Evolutionary conservation across 2,797 vertebrate species (phyloP), one percentile per base, ranked within the genome.

Genomic region (Lates japonicus): DNA sequence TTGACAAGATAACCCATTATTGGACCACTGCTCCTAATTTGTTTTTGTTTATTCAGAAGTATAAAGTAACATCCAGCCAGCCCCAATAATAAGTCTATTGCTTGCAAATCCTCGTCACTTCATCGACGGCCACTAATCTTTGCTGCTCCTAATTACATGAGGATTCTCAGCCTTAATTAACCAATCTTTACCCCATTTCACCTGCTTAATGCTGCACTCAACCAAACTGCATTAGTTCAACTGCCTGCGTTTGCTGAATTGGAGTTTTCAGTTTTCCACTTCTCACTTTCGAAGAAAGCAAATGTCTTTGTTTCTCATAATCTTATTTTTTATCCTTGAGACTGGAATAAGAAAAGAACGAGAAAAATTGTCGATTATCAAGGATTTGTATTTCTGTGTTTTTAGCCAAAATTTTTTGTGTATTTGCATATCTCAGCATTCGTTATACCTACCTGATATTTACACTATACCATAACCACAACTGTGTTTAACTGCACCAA

Each of bases 21-120:
- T 82, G 94, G 94, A 92, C 77, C 59, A 88, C 88, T 39, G 70
- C 84, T 82, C 83, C 94, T 95, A 95, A 96, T 95, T 96, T 95
- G 95, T 95, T 96, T 95, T 95, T 96, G 95, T 96, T 96, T 95
- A 96, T 96, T 95, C 94, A 90, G 92, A 93, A 88, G 93, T 90
- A 94, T 95, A 96, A 95, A 94, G 93, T 94, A 95, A 92, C 95
- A 92, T 92, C 90, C 86, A 86, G 90, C 81, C 87, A 82, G 86
- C 87, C 88, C 87, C 85, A 88, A 94, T 95, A 95, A 95, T 94
- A 96, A 95, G 94, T 95, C 95, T 93, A 96, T 96, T 95, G 96
- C 92, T 93, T 89, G 92, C 92, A 94, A 94, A 95, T 94, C 92
- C 89, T 83, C 3, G 64, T 73, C 20, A 44, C 74, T 57, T 84